These are phyloP conservation scores for Gymnocypris eckloni DNA, from an alignment of 2,797 vertebrate species.

Conservation along the genomic window DNA sequence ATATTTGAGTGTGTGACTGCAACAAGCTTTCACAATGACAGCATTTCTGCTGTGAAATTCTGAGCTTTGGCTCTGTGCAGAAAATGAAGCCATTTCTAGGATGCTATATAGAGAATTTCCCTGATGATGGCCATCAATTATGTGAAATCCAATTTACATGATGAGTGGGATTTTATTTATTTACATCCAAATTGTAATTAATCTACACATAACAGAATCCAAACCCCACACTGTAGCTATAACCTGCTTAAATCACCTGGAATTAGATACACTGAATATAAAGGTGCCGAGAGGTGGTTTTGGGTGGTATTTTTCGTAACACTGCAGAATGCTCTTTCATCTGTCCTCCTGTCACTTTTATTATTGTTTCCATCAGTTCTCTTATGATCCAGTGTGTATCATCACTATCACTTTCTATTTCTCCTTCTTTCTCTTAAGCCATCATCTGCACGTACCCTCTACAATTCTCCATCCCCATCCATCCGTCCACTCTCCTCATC, in stretches of 20 bases:
- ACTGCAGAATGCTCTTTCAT: background rate
- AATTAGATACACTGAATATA: background rate
- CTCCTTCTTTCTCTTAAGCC: constrained; percentile 53
- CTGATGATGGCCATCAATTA: no score
- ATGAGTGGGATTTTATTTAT: background rate
- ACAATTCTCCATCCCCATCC: constrained; percentile 69
- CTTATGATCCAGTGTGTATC: constrained; percentile 53
- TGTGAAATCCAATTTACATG: constrained; percentile 13
- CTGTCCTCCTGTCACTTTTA: constrained; percentile 8
- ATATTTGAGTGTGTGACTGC: background rate
- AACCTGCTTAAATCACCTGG: background rate
- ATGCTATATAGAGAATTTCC: no score
- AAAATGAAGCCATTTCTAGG: background rate
- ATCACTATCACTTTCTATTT: constrained; percentile 57
- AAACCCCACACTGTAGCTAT: background rate
- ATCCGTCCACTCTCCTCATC: constrained; percentile 47
- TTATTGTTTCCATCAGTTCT: constrained; percentile 21
- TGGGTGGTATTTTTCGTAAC: background rate
- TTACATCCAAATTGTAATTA: background rate
- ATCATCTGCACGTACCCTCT: constrained; percentile 66
- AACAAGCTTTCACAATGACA: background rate
- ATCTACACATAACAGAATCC: background rate
- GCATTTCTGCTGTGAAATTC: background rate
- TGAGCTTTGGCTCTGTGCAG: background rate
- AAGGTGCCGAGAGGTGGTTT: background rate